Conservation (phyloP, 2,797 vertebrate genomes). For the Acanthornis magna region DNA sequence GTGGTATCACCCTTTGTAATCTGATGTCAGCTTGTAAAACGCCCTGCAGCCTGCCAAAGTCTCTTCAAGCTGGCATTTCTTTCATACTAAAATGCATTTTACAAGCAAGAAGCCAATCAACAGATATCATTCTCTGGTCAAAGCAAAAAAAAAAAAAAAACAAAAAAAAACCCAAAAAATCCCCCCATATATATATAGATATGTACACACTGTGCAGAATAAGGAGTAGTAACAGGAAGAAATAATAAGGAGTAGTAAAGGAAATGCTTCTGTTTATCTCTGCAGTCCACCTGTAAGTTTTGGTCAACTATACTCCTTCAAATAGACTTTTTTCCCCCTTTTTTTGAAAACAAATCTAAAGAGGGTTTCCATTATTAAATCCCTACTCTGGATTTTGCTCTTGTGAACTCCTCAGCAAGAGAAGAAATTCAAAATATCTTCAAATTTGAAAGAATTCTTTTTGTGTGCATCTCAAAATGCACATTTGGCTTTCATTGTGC, state of each 20-base stretch:
- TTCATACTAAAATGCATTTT: neutral
- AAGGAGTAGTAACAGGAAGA: neutral
- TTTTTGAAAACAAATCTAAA: neutral
- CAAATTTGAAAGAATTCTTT: neutral
- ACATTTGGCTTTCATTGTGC: neutral
- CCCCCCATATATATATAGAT: neutral
- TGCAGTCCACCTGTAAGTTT: neutral
- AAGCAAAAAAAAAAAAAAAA: neutral
- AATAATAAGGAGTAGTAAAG: neutral
- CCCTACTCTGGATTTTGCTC: neutral
- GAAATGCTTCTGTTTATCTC: neutral
- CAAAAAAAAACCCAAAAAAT: too few species aligned
- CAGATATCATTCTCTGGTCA: neutral
- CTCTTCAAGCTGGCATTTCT: neutral
- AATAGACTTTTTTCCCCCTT: accelerated
- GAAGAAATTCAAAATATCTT: neutral
- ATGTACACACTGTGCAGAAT: neutral
- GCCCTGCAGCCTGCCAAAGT: neutral
- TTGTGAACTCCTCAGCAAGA: neutral
- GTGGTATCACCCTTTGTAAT: neutral
- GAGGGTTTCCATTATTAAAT: neutral
- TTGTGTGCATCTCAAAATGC: neutral
- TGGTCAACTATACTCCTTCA: neutral
- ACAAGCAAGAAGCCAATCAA: neutral
- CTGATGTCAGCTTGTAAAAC: neutral